Percentiles rank a stretch among this genome's conserved stretches.
Evolutionary conservation across 2,113 vertebrate species (phyloP).

Genomic region (Campylomormyrus numenius): DNA sequence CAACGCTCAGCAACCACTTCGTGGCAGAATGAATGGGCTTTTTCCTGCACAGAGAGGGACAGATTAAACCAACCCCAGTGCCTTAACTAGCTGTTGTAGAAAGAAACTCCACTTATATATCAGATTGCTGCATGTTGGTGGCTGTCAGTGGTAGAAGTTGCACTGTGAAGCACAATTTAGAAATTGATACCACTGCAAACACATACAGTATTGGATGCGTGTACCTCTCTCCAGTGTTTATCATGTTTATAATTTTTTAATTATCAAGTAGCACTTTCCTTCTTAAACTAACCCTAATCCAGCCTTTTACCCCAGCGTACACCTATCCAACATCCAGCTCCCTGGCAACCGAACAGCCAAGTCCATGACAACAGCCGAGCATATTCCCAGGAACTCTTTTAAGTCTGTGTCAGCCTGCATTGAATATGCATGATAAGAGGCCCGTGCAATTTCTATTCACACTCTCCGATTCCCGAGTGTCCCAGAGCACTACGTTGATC

Average conservation of each 20-base stretch:
- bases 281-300: not conserved
- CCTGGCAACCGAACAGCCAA: not conserved
- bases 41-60: not conserved
- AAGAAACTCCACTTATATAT: not conserved
- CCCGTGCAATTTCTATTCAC: slow-evolving; percentile 10
- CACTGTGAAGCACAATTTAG: not conserved
- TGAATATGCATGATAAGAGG: slow-evolving; percentile 5
- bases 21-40: not conserved
- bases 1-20: not conserved
- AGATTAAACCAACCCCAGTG: not conserved
- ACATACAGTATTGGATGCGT: not conserved
- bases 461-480: not conserved
- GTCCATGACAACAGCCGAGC: not conserved
- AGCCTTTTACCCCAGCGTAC: not conserved
- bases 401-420: not conserved
- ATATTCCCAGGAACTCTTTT: not conserved
- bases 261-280: not conserved
- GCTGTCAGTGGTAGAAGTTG: not conserved
- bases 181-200: not conserved
- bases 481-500: slow-evolving; percentile 1
- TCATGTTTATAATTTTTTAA: not conserved
- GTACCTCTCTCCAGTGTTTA: not conserved
- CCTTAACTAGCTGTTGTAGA: not conserved
- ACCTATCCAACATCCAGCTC: not conserved
- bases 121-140: not conserved